phyloP scores from a whole-genome alignment of 2,888 invertebrate species.

The Aphrophora alni region DNA sequence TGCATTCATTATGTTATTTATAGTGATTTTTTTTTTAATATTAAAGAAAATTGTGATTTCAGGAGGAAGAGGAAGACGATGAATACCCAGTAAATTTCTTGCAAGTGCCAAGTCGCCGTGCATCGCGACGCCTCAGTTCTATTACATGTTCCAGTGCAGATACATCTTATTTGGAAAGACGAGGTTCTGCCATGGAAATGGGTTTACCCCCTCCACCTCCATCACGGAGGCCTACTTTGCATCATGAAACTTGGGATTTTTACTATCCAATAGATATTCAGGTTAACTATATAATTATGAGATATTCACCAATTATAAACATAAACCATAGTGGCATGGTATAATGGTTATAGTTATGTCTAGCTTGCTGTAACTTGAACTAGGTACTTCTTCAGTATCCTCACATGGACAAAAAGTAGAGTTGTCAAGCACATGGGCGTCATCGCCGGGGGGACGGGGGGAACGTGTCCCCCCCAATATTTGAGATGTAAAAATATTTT shows the following conservation, averaged over 20 bases:
- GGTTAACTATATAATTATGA: slow-evolving; percentile 52
- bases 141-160: slow-evolving; percentile 86
- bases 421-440: too few relatives aligned
- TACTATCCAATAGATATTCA: slow-evolving; percentile 69
- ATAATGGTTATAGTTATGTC: too few relatives aligned
- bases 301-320: background rate
- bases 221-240: slow-evolving; percentile 42
- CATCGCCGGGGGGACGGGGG: too few relatives aligned
- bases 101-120: slow-evolving; percentile 46
- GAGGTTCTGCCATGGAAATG: slow-evolving; percentile 79
- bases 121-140: slow-evolving; percentile 71
- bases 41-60: too few relatives aligned
- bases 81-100: slow-evolving; percentile 44
- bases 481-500: too few relatives aligned
- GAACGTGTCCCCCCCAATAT: too few relatives aligned
- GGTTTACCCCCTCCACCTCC: slow-evolving; percentile 69
- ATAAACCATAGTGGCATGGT: background rate
- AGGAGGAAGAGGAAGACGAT: slow-evolving; percentile 46
- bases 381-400: too few relatives aligned
- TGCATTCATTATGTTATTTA: too few relatives aligned
- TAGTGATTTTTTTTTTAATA: too few relatives aligned
- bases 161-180: slow-evolving; percentile 81
- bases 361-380: too few relatives aligned
- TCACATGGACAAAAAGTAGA: too few relatives aligned
- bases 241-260: slow-evolving; percentile 61